Evolutionary conservation across 1,140 invertebrate species (phyloP).

Genomic region (Apis florea): DNA sequence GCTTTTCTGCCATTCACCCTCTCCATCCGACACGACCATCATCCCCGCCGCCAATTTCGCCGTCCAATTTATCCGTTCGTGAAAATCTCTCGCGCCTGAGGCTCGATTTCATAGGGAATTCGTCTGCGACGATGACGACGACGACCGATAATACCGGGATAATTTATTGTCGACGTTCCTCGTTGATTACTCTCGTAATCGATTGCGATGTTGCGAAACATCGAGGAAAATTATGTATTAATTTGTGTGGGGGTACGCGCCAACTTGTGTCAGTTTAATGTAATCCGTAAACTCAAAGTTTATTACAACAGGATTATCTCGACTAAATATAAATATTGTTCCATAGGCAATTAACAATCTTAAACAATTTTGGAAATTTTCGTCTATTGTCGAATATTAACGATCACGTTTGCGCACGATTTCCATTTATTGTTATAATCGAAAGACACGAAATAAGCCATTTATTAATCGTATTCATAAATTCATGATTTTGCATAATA

Average conservation of each 20-base stretch:
- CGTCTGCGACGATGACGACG: neutral
- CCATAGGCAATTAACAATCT: too few relatives aligned
- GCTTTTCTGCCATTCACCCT: conserved; percentile 37
- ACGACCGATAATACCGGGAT: neutral
- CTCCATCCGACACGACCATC: conserved; percentile 24
- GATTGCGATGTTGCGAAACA: neutral
- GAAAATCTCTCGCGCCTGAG: conserved; percentile 57
- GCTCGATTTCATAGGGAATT: conserved; percentile 40
- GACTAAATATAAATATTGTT: too few relatives aligned
- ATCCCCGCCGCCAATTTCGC: conserved; percentile 62
- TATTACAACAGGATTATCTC: neutral
- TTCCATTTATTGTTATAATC: too few relatives aligned
- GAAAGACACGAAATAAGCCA: too few relatives aligned
- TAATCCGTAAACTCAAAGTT: neutral
- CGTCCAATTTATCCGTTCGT: conserved; percentile 67
- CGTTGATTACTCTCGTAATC: neutral
- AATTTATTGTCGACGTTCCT: conserved; percentile 32
- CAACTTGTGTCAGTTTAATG: neutral
- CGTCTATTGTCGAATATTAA: too few relatives aligned
- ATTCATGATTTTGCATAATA: neutral
- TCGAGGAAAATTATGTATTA: neutral
- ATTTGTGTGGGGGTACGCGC: neutral
- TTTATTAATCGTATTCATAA: neutral
- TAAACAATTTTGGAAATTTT: too few relatives aligned
- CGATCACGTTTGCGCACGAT: too few relatives aligned